Conservation (phyloP, 2,797 vertebrate genomes). For the Bryconaethiops microstoma region DNA sequence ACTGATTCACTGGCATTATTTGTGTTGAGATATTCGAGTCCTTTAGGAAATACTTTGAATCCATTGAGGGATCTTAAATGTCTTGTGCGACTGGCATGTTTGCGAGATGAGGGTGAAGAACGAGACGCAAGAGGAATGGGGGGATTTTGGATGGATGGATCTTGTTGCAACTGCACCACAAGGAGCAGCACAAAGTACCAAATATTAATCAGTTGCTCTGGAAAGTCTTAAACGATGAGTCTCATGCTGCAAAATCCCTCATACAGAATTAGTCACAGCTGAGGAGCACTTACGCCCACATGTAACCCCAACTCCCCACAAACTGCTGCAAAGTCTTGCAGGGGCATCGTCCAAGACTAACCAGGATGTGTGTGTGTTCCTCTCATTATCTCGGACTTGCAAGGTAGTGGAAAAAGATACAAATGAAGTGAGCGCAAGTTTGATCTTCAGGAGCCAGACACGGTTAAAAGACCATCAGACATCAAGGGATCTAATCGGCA, state of each 20-base stretch:
- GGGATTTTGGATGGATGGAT: slow-evolving; percentile 32
- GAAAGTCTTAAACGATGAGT: slow-evolving; percentile 38
- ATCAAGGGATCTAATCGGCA: slow-evolving; percentile 40
- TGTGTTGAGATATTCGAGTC: slow-evolving; percentile 45
- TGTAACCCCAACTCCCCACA: slow-evolving; percentile 25
- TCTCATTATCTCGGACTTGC: slow-evolving; percentile 32
- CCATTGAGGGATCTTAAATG: slow-evolving; percentile 39
- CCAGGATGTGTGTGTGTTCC: slow-evolving; percentile 6
- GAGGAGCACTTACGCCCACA: slow-evolving; percentile 6
- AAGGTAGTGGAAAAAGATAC: slow-evolving; percentile 20
- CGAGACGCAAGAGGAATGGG: slow-evolving; percentile 32
- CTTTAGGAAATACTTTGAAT: slow-evolving; percentile 38
- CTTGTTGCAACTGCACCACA: slow-evolving; percentile 30
- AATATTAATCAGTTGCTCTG: slow-evolving; percentile 42
- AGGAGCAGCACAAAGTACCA: slow-evolving; percentile 15
- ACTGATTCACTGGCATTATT: slow-evolving; percentile 36
- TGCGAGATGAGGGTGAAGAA: slow-evolving; percentile 37
- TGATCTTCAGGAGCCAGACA: slow-evolving; percentile 40
- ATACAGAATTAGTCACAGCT: slow-evolving; percentile 36
- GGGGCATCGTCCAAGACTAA: slow-evolving; percentile 42
- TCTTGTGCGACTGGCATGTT: slow-evolving; percentile 43
- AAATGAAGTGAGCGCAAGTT: slow-evolving; percentile 32
- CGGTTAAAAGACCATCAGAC: slow-evolving; percentile 52
- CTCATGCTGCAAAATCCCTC: slow-evolving; percentile 21
- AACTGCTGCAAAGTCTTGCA: slow-evolving; percentile 9